A percentile compares a stretch with the other conserved stretches of the same genome.
Conservation (phyloP, 2,113 vertebrate genomes). For the Nyctereutes procyonoides region DNA sequence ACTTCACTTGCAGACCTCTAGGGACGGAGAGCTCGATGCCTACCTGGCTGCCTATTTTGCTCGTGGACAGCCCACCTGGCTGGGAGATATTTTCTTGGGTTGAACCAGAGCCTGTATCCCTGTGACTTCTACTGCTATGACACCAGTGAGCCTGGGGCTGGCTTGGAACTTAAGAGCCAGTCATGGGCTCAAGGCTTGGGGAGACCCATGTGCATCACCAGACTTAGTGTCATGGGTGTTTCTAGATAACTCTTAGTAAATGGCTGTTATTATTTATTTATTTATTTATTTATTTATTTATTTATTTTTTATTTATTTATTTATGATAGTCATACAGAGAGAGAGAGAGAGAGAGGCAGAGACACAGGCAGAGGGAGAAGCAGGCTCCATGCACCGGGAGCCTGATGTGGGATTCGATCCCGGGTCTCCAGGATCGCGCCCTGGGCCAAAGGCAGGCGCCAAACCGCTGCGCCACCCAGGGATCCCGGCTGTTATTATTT, state of each 20-base stretch:
- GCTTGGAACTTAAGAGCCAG: background rate
- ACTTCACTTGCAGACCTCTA: background rate
- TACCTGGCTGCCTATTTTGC: background rate
- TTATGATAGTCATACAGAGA: too few relatives aligned
- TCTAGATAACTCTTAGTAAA: too few relatives aligned
- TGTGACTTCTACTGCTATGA: background rate
- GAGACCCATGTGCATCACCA: rapidly evolving
- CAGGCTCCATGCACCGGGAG: too few relatives aligned
- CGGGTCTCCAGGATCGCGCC: too few relatives aligned
- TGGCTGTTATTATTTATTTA: background rate
- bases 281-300: background rate
- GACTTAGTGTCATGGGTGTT: background rate
- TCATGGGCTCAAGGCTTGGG: rapidly evolving
- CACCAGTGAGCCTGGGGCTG: background rate
- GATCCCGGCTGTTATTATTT: background rate
- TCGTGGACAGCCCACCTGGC: background rate
- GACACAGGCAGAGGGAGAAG: too few relatives aligned
- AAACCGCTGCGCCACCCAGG: too few relatives aligned
- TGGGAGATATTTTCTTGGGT: background rate
- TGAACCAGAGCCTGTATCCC: background rate
- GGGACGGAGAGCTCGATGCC: too few relatives aligned
- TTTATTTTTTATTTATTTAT: too few relatives aligned
- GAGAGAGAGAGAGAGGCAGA: too few relatives aligned
- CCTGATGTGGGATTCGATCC: too few relatives aligned
- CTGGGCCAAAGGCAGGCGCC: too few relatives aligned